phyloP scores from a whole-genome alignment of 2,797 vertebrate genomes.

The Aphelocoma californica region DNA sequence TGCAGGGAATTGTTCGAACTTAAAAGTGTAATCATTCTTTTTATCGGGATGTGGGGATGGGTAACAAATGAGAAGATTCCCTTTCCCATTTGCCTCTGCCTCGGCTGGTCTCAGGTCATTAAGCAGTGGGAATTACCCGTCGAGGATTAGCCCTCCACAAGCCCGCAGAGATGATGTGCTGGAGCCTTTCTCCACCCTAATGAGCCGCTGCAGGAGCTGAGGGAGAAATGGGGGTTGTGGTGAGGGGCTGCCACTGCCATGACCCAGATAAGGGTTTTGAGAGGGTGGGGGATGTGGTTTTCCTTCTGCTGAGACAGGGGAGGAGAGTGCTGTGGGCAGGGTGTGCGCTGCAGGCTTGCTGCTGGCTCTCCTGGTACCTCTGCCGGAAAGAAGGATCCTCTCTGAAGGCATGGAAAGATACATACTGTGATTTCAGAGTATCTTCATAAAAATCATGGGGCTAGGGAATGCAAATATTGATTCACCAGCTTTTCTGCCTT shows the following conservation, averaged over 20 bases:
- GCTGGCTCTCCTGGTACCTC: not conserved
- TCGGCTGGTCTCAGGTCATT: slow-evolving; percentile 51
- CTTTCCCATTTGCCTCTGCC: slow-evolving; percentile 8
- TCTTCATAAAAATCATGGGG: not conserved
- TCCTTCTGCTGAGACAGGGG: not conserved
- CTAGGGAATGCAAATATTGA: not conserved
- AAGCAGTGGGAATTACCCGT: slow-evolving; percentile 63
- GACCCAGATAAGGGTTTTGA: slow-evolving; percentile 49
- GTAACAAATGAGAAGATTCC: slow-evolving; percentile 54
- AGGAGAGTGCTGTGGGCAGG: not conserved
- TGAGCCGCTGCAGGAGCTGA: slow-evolving; percentile 11
- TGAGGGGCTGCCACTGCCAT: not conserved
- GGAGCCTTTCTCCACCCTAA: slow-evolving; percentile 43
- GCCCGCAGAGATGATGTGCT: not conserved
- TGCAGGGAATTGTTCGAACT: slow-evolving; percentile 66
- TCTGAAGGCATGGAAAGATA: not conserved
- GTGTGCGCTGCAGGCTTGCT: fast-evolving
- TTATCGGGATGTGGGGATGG: slow-evolving; percentile 54
- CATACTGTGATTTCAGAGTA: not conserved
- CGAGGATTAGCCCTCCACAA: not conserved
- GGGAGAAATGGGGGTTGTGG: not conserved
- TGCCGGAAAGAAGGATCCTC: not conserved
- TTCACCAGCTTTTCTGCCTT: not conserved
- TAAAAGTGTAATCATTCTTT: slow-evolving; percentile 62
- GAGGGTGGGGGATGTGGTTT: not conserved